phyloP scores from a whole-genome alignment of 2,888 invertebrate genomes.

The Dicyrtoma fusca region DNA sequence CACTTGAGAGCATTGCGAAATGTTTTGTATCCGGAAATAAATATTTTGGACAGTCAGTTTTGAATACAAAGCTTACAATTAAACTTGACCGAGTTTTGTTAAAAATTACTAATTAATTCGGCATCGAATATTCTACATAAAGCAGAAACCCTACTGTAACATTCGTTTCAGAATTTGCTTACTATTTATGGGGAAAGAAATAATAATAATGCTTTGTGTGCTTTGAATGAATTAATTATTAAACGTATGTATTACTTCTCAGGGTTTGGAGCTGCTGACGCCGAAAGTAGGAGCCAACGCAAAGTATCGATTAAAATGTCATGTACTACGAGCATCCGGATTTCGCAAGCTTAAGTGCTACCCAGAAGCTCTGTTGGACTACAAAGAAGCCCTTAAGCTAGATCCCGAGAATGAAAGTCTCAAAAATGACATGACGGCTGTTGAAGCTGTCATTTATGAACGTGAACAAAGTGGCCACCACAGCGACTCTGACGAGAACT shows the following conservation, averaged over 20 bases:
- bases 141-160: too few relatives aligned
- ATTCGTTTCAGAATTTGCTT: too few relatives aligned
- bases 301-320: constrained; percentile 71
- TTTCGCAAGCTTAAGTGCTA: constrained; percentile 72
- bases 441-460: constrained; percentile 28
- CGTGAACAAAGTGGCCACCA: neutral
- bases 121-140: too few relatives aligned
- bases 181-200: too few relatives aligned
- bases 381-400: constrained; percentile 73
- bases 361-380: constrained; percentile 73
- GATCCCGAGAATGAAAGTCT: constrained; percentile 62
- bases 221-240: constrained; percentile 1
- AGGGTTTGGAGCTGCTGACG: constrained; percentile 74
- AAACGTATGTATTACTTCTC: too few relatives aligned
- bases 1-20: too few relatives aligned
- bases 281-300: constrained; percentile 75
- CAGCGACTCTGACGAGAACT: neutral
- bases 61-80: too few relatives aligned
- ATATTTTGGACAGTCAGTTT: too few relatives aligned
- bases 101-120: too few relatives aligned
- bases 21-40: too few relatives aligned
- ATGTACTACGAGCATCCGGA: constrained; percentile 74
- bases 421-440: constrained; percentile 5
- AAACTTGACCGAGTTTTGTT: too few relatives aligned
- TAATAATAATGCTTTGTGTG: neutral